These are phyloP conservation scores for Thyatira batis DNA, from an alignment of 2,888 invertebrate species.

Conservation along the genomic window DNA sequence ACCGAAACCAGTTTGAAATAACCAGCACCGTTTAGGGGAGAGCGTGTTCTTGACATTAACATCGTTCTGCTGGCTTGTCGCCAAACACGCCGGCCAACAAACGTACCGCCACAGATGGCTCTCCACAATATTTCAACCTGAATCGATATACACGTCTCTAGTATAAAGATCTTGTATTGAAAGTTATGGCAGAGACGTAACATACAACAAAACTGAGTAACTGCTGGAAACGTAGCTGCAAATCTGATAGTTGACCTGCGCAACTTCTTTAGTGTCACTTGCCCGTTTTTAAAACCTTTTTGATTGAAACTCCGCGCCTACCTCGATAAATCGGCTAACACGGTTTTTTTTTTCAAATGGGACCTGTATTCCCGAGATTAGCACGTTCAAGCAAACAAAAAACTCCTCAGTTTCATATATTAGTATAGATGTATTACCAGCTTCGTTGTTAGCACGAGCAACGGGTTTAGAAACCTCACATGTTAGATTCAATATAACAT, in stretches of 20 bases:
- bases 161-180: neutral
- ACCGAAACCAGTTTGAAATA: neutral
- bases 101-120: constrained; percentile 30
- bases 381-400: too few relatives aligned
- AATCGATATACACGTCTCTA: constrained; percentile 20
- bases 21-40: constrained; percentile 12
- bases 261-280: too few relatives aligned
- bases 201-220: neutral
- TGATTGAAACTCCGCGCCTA: too few relatives aligned
- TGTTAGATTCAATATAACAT: neutral
- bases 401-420: too few relatives aligned
- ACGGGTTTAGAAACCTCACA: neutral
- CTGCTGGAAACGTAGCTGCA: too few relatives aligned
- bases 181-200: neutral
- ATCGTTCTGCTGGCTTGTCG: constrained; percentile 24
- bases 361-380: too few relatives aligned
- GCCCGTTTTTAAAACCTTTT: neutral
- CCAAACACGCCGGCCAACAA: constrained; percentile 18
- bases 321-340: too few relatives aligned
- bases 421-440: too few relatives aligned
- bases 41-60: constrained; percentile 42
- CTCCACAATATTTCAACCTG: constrained; percentile 17
- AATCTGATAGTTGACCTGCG: too few relatives aligned
- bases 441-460: too few relatives aligned
- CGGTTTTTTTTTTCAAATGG: too few relatives aligned